A percentile compares a stretch with the other conserved stretches of the same genome.
phyloP scores from a whole-genome alignment of 2,797 vertebrate genomes.

The Karalla daura region DNA sequence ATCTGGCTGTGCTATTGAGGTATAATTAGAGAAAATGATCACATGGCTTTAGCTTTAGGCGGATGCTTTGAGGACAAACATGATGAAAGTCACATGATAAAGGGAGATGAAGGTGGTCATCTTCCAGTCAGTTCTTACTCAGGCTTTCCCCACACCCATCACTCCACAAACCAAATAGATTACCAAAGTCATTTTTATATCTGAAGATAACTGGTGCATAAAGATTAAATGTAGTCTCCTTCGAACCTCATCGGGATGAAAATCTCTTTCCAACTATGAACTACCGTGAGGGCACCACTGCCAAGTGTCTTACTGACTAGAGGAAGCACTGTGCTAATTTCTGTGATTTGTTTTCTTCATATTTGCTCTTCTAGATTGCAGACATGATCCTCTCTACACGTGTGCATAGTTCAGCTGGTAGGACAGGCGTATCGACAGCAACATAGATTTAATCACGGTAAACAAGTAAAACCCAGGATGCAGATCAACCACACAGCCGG shows the following conservation, averaged over 20 bases:
- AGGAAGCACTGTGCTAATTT: neutral
- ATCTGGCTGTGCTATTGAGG: neutral
- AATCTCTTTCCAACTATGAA: neutral
- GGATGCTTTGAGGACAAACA: no score
- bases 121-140: neutral
- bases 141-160: neutral
- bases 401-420: neutral
- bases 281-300: neutral
- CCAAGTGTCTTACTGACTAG: neutral
- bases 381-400: neutral
- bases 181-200: neutral
- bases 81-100: neutral
- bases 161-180: neutral
- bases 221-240: neutral
- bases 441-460: neutral
- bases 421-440: neutral
- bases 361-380: neutral
- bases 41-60: no score
- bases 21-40: neutral
- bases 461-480: neutral
- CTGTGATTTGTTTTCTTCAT: neutral
- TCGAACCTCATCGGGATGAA: neutral
- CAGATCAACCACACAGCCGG: neutral
- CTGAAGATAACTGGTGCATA: neutral
- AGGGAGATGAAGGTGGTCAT: neutral